phyloP scores from a whole-genome alignment of 2,888 invertebrate species.

The Lutraria lutraria region DNA sequence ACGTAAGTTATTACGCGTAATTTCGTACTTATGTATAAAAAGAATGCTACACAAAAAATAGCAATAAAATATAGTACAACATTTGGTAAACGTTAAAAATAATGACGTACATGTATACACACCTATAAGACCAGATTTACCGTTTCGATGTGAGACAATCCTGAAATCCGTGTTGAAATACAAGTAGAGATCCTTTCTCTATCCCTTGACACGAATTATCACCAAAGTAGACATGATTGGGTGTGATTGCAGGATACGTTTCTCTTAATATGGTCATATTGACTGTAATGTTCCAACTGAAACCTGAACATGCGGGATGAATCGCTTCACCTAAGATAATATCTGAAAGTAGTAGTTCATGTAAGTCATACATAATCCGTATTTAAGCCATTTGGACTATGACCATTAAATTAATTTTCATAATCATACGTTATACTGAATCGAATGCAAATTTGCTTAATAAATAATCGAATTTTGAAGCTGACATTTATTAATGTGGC shows the following conservation, averaged over 20 bases:
- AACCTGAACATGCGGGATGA: neutral
- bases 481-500: too few relatives aligned
- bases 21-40: too few relatives aligned
- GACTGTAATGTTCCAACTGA: conserved; percentile 1
- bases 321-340: neutral
- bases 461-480: too few relatives aligned
- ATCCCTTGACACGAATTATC: conserved; percentile 2
- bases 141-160: neutral
- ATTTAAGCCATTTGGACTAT: neutral
- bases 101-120: too few relatives aligned
- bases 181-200: neutral
- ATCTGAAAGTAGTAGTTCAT: conserved; percentile 5
- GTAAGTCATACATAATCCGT: neutral
- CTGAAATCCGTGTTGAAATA: neutral
- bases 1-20: too few relatives aligned
- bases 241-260: neutral
- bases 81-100: too few relatives aligned
- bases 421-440: too few relatives aligned
- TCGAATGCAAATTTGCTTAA: too few relatives aligned
- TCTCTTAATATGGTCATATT: conserved; percentile 19
- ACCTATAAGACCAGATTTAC: neutral
- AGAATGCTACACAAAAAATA: neutral
- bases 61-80: neutral
- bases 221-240: conserved; percentile 5
- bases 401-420: too few relatives aligned